phyloP scores from a whole-genome alignment of 2,888 invertebrate genomes.

The Ennomos fuscantarius region DNA sequence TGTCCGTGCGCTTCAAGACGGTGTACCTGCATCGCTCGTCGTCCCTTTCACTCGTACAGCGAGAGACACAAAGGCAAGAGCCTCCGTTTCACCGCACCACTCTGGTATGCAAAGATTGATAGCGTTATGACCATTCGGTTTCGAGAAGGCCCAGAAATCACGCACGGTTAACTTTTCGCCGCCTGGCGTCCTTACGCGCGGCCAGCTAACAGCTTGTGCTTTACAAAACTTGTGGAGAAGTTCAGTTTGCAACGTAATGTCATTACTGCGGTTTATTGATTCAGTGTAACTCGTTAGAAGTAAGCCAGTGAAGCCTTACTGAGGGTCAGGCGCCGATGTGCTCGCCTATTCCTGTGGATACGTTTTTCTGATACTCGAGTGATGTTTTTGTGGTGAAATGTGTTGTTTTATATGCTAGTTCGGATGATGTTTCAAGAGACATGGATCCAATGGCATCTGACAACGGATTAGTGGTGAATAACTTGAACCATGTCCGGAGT shows the following conservation, averaged over 20 bases:
- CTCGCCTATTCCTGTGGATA: slow-evolving; percentile 54
- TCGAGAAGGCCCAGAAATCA: slow-evolving; percentile 83
- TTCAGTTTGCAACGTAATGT: slow-evolving; percentile 66
- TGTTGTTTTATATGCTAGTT: slow-evolving; percentile 49
- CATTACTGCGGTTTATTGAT: slow-evolving; percentile 69
- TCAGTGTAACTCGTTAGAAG: slow-evolving; percentile 62
- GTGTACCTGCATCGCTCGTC: slow-evolving; percentile 70
- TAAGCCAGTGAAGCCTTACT: slow-evolving; percentile 70
- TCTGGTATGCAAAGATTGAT: slow-evolving; percentile 86
- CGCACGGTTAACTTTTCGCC: slow-evolving; percentile 83
- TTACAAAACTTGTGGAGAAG: slow-evolving; percentile 57
- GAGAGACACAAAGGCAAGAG: slow-evolving; percentile 53
- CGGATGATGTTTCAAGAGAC: slow-evolving; percentile 68
- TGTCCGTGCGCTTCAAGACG: slow-evolving; percentile 78
- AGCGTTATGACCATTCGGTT: slow-evolving; percentile 85
- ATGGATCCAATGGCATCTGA: slow-evolving; percentile 81
- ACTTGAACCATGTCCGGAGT: slow-evolving; percentile 81
- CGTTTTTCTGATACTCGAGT: slow-evolving; percentile 48
- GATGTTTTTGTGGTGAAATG: slow-evolving; percentile 58
- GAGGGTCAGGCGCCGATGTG: slow-evolving; percentile 53
- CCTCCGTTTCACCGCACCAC: slow-evolving; percentile 77
- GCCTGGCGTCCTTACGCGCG: slow-evolving; percentile 81
- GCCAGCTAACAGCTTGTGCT: slow-evolving; percentile 61
- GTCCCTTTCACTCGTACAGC: slow-evolving; percentile 75
- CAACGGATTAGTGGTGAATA: slow-evolving; percentile 80